Percentiles rank a stretch among this genome's conserved stretches.
Evolutionary conservation across 2,888 invertebrate genomes (phyloP).

Genomic region (Trichopoda pennipes): DNA sequence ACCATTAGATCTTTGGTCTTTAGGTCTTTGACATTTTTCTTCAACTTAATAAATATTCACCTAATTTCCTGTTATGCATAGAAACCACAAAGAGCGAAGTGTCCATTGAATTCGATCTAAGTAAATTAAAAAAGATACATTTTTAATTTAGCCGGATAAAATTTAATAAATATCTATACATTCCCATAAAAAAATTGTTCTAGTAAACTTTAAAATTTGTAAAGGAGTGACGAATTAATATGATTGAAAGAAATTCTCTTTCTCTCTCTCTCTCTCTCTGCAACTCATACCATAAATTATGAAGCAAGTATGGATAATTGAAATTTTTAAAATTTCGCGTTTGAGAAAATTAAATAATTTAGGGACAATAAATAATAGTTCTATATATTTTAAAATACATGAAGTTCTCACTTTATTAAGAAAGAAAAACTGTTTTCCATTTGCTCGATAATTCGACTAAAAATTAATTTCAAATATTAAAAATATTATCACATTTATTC

Average conservation of each 20-base stretch:
- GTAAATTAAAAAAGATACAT: constrained; percentile 26
- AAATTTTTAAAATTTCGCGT: no score
- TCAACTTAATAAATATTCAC: background rate
- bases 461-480: no score
- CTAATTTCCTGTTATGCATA: background rate
- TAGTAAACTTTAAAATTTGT: background rate
- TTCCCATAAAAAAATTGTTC: background rate
- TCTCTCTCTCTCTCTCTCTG: background rate
- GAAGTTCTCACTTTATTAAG: no score
- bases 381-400: no score
- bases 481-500: no score
- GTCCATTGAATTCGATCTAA: constrained; percentile 32
- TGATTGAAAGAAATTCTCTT: constrained; percentile 18
- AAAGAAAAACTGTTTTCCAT: no score
- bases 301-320: no score
- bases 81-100: constrained; percentile 13
- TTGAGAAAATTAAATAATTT: no score
- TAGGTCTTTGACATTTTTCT: no score
- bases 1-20: no score
- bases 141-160: constrained; percentile 43
- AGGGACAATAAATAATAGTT: no score
- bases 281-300: constrained; percentile 28
- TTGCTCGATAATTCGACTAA: no score
- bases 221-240: constrained; percentile 27
- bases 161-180: constrained; percentile 3